phyloP scores from a whole-genome alignment of 2,888 invertebrate species.

The Melinaea menophilus region DNA sequence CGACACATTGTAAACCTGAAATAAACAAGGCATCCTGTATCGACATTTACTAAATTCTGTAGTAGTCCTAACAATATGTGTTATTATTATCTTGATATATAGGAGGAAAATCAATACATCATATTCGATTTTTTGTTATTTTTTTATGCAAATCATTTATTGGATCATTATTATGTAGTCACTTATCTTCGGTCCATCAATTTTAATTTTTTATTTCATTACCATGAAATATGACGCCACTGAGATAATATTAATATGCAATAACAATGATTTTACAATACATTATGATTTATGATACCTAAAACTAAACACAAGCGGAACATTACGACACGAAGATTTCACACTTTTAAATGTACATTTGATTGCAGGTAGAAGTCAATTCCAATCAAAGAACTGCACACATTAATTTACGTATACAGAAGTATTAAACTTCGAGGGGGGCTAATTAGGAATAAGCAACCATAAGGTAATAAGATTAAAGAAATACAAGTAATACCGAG shows the following conservation, averaged over 20 bases:
- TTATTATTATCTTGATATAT: neutral
- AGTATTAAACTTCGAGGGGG: conserved; percentile 75
- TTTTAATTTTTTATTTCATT: conserved; percentile 5
- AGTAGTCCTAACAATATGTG: conserved; percentile 15
- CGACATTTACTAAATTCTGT: conserved; percentile 18
- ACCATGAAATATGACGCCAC: conserved; percentile 6
- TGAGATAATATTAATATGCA: conserved; percentile 20
- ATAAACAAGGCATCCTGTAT: conserved; percentile 47
- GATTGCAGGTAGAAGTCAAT: conserved; percentile 35
- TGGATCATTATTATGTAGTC: conserved; percentile 1
- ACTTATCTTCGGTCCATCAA: conserved; percentile 7
- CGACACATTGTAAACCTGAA: conserved; percentile 59
- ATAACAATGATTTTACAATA: conserved; percentile 23
- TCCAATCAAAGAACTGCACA: conserved; percentile 57
- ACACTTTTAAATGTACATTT: conserved; percentile 17
- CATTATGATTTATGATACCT: conserved; percentile 27
- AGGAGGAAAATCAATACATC: neutral
- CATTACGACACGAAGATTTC: conserved; percentile 17
- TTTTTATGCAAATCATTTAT: conserved; percentile 5
- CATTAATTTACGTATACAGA: conserved; percentile 67
- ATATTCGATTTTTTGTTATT: neutral
- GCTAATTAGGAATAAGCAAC: conserved; percentile 77
- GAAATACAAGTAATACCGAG: conserved; percentile 67
- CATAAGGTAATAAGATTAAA: conserved; percentile 58
- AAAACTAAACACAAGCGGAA: conserved; percentile 23